A percentile compares a stretch with the other conserved stretches of the same genome.
phyloP scores from a whole-genome alignment of 1,140 invertebrate species.

The Drosophila pruinosa region DNA sequence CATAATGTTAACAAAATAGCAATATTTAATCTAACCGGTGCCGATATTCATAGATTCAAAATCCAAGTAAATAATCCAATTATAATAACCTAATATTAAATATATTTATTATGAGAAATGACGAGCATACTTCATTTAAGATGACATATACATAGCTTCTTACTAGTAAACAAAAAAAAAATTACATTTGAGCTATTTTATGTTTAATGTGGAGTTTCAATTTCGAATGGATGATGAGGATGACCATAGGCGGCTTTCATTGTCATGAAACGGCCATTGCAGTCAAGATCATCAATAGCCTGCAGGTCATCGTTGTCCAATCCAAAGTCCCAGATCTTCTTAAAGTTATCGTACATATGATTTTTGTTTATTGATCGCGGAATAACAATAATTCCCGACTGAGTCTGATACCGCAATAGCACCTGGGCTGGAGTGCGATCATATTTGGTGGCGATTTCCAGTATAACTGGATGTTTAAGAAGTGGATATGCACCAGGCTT shows the following conservation, averaged over 20 bases:
- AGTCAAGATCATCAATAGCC: constrained; percentile 85
- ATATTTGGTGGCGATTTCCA: constrained; percentile 86
- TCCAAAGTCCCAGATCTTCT: constrained; percentile 88
- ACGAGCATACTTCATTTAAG: neutral
- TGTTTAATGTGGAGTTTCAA: neutral
- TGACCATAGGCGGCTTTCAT: constrained; percentile 73
- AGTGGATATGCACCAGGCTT: constrained; percentile 69
- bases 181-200: neutral
- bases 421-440: constrained; percentile 88
- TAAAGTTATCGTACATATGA: constrained; percentile 88
- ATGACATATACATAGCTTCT: neutral
- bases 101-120: neutral
- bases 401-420: constrained; percentile 86
- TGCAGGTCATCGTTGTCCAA: constrained; percentile 86
- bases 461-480: constrained; percentile 79
- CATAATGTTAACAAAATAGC: too few species aligned
- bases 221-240: constrained; percentile 63
- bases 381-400: constrained; percentile 87
- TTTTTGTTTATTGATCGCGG: constrained; percentile 89
- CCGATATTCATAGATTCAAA: too few species aligned
- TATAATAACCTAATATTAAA: too few species aligned
- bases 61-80: too few species aligned
- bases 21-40: too few species aligned
- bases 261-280: constrained; percentile 72
- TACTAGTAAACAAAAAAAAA: neutral